Conservation (phyloP, 1,140 invertebrate species). For the Oreohelix idahoensis region DNA sequence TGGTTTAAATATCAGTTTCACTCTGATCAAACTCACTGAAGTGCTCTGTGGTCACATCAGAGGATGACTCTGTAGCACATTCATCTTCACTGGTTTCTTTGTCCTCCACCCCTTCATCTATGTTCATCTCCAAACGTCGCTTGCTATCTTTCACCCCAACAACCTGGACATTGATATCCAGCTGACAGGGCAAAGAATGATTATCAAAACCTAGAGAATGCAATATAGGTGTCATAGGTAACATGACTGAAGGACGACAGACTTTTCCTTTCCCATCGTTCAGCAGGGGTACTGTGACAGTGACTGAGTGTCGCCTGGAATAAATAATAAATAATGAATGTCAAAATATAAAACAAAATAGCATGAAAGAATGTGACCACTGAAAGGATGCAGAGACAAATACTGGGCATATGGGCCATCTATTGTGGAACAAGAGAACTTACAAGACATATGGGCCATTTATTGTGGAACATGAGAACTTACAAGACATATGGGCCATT, state of each 20-base stretch:
- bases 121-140: not conserved
- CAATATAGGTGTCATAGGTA: not conserved
- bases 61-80: not conserved
- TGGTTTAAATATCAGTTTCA: not conserved
- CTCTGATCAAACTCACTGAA: not conserved
- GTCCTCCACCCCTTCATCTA: not conserved
- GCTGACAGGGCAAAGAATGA: not conserved
- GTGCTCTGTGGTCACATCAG: not conserved
- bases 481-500: too few relatives aligned
- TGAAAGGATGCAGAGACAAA: too few relatives aligned
- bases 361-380: too few relatives aligned
- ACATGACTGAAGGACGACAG: not conserved
- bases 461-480: too few relatives aligned
- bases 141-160: not conserved
- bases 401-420: too few relatives aligned
- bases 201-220: not conserved
- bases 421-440: too few relatives aligned
- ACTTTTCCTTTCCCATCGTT: constrained; percentile 9
- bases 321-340: constrained; percentile 1
- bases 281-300: constrained; percentile 28
- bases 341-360: too few relatives aligned
- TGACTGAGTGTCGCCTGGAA: constrained; percentile 36
- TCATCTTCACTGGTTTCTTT: not conserved
- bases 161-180: constrained; percentile 3
- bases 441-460: too few relatives aligned